Conservation (phyloP, 2,888 invertebrate species). For the Eristalinus aeneus region DNA sequence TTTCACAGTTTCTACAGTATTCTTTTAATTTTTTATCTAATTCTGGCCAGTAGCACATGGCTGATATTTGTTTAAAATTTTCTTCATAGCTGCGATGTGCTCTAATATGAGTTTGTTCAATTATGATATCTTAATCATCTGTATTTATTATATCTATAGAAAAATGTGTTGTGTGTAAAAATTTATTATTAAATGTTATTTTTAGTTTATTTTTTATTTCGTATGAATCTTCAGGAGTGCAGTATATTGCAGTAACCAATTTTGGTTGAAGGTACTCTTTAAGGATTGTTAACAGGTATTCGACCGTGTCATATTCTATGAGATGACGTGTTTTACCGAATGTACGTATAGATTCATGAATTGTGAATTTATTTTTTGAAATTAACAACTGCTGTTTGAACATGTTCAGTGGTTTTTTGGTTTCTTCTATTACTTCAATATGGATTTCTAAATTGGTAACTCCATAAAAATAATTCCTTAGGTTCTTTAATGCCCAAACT, state of each 20-base stretch:
- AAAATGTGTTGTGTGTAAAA: not conserved
- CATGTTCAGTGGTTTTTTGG: constrained; percentile 30
- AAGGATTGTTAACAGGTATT: no score
- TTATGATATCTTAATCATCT: not conserved
- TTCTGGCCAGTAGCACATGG: no score
- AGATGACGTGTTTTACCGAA: not conserved
- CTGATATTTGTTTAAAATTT: no score
- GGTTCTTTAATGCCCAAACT: not conserved
- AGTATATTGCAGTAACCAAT: not conserved
- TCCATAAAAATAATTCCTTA: constrained; percentile 9
- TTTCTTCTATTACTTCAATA: constrained; percentile 29
- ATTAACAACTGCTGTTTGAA: constrained; percentile 43
- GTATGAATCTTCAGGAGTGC: not conserved
- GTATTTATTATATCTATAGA: not conserved
- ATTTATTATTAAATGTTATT: not conserved
- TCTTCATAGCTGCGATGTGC: no score
- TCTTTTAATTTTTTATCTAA: no score
- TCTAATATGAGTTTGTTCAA: not conserved
- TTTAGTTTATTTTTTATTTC: not conserved
- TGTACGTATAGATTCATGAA: not conserved
- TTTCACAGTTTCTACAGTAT: no score
- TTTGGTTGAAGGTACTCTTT: constrained; percentile 14
- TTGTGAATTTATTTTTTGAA: constrained; percentile 5
- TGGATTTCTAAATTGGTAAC: not conserved
- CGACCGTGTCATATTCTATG: no score